Evolutionary conservation across 2,888 invertebrate genomes (phyloP), one percentile per base, ranked within the genome.

Genomic region (Lampropteryx suffumata): DNA sequence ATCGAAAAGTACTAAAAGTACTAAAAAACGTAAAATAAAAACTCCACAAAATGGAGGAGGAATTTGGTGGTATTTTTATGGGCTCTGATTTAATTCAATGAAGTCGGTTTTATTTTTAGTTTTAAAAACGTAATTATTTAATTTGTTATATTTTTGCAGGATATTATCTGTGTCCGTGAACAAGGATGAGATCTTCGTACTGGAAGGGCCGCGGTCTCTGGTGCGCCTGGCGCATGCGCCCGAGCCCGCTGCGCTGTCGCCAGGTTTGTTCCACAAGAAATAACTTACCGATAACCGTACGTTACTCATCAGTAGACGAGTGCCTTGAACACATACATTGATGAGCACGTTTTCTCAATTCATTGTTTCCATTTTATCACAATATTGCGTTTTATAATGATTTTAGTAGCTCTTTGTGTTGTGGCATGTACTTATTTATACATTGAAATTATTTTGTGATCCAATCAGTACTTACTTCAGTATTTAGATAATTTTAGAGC

Each of bases 131-230:
- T n/a, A n/a, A n/a, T n/a, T n/a, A n/a, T n/a, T n/a, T n/a, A n/a
- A 37, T 84, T 98, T 17, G 3, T 17, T 17, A 3, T 17, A 17
- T 17, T 17, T 17, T 7, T 5, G 3, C 79, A 93, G 92, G 61
- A 91, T 93, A 50, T 69, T 92, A 50, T 90, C 90, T 24, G 92
- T 94, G 41, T 91, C 92, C 0, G 93, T 93, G 61, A 87, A 91
- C 64, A 92, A 92, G 72, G 93, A 94, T 34, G 96, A 96, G 87
- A 94, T 97, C 63, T 97, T 97, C 84, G 90, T 97, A 39, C 84
- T 98, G 65, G 95, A 96, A 76, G 96, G 96, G 0, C 91, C 93
- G 36, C 92, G 96, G 57, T 95, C 95, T 67, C 82, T 97, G 55
- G 82, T 97, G 43, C 91, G 97, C n/a, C 92, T 97, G 37, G 94